Conservation (phyloP, 2,888 invertebrate genomes). For the Agriopis aurantiaria region DNA sequence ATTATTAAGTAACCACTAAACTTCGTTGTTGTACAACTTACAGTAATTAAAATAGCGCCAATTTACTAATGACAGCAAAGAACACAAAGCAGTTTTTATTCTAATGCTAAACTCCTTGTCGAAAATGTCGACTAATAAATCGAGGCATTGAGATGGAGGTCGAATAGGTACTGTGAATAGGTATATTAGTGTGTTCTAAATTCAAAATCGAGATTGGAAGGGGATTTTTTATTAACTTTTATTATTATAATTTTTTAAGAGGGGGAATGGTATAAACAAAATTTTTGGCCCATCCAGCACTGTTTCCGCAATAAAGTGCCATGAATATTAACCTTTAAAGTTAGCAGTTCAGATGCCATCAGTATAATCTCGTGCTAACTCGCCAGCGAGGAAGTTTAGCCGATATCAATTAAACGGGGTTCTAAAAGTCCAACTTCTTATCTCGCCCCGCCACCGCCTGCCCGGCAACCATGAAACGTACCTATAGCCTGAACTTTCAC, state of each 20-base stretch:
- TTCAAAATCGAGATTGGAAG: too few relatives aligned
- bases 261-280: not conserved
- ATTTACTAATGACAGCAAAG: too few relatives aligned
- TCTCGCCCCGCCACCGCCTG: constrained; percentile 36
- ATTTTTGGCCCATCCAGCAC: not conserved
- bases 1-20: too few relatives aligned
- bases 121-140: too few relatives aligned
- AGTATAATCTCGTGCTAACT: constrained; percentile 16
- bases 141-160: too few relatives aligned
- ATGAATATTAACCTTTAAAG: not conserved
- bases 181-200: too few relatives aligned
- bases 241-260: not conserved
- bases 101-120: too few relatives aligned
- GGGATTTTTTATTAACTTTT: too few relatives aligned
- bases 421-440: constrained; percentile 40
- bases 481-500: constrained; percentile 22
- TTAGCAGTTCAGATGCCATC: not conserved
- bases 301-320: not conserved
- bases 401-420: constrained; percentile 46
- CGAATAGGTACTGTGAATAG: too few relatives aligned
- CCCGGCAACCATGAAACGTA: constrained; percentile 27
- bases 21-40: too few relatives aligned
- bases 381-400: constrained; percentile 28
- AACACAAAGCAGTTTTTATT: too few relatives aligned
- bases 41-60: too few relatives aligned